phyloP scores from a whole-genome alignment of 92 coral and sea anemone species.

The Zoanthus sociatus region DNA sequence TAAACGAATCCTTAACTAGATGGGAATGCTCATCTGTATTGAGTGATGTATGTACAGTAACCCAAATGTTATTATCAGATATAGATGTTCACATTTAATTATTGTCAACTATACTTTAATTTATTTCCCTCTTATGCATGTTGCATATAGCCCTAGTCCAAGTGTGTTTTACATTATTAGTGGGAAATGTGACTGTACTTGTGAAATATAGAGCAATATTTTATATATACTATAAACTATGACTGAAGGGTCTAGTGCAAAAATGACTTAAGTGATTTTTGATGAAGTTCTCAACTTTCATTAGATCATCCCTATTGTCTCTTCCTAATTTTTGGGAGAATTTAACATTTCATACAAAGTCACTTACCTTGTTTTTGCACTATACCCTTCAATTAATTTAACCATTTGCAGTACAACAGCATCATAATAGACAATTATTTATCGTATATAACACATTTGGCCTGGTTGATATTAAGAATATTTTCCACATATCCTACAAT shows the following conservation, averaged over 20 bases:
- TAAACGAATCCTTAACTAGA: no score
- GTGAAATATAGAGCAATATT: constrained; percentile 3
- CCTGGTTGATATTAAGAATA: background rate
- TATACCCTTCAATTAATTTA: background rate
- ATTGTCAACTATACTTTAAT: background rate
- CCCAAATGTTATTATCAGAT: background rate
- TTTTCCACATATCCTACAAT: background rate
- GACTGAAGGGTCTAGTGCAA: background rate
- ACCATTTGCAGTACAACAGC: background rate
- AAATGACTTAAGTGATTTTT: no score
- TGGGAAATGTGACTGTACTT: background rate
- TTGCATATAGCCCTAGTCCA: background rate
- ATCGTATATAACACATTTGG: background rate
- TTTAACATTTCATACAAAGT: no score
- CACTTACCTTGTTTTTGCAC: no score
- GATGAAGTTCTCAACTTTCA: no score
- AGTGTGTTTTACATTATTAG: background rate
- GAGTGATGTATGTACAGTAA: background rate
- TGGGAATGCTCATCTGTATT: no score
- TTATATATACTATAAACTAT: background rate
- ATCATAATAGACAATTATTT: background rate
- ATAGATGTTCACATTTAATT: background rate
- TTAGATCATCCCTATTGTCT: no score
- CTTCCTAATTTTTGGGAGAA: no score
- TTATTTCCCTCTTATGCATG: background rate